phyloP scores from a whole-genome alignment of 1,140 invertebrate genomes.

The Andrena cerasifolii region DNA sequence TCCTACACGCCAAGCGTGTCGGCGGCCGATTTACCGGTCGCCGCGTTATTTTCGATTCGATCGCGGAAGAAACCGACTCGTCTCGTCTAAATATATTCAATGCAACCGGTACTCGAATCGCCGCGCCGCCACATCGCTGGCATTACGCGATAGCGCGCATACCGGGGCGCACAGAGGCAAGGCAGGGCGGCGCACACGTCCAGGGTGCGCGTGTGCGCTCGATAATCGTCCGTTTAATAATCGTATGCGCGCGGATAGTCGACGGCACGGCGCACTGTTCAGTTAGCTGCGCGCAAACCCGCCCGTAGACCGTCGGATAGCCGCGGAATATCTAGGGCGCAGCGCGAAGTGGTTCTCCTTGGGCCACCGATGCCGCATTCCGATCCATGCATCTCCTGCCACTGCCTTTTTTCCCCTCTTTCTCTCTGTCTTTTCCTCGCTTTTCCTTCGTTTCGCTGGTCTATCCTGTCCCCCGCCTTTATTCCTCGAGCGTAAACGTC shows the following conservation, averaged over 20 bases:
- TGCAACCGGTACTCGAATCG: neutral
- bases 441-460: constrained; percentile 8
- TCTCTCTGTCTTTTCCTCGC: constrained; percentile 8
- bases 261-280: neutral
- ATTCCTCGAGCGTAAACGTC: no score
- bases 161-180: no score
- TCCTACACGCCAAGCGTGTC: constrained; percentile 13
- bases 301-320: constrained; percentile 42
- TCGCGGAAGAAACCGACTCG: constrained; percentile 58
- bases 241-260: constrained; percentile 3
- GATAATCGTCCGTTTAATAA: constrained; percentile 28
- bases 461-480: neutral
- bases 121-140: no score
- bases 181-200: neutral
- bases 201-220: neutral
- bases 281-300: neutral
- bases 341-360: constrained; percentile 76
- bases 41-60: constrained; percentile 35
- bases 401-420: constrained; percentile 49
- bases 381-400: constrained; percentile 68
- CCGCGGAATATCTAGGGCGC: constrained; percentile 67
- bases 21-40: constrained; percentile 18
- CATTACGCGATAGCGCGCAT: neutral
- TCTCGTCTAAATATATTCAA: constrained; percentile 14
- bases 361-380: constrained; percentile 74